Base-by-base conservation (phyloP, 2,888 invertebrate genomes). In the Rhabditoides inermis region DNA sequence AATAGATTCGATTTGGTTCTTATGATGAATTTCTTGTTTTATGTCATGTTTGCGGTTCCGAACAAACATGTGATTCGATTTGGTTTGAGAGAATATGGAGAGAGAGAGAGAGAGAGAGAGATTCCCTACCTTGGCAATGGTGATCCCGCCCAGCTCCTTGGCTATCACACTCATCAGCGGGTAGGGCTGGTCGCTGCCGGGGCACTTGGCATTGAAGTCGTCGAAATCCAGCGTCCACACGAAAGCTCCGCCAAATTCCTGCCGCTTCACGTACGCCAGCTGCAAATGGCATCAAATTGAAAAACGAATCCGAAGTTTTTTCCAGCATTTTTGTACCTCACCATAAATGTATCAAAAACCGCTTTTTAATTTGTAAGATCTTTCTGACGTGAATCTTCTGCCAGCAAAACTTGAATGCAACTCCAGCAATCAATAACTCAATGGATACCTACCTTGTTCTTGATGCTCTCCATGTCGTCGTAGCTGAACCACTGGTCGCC, bases 401-500 rank as follows among this genome's bases (percentile, higher is more conserved):
- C n/a, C n/a, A n/a, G n/a, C 12, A 20, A 49, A 49, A 10, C 2
- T 10, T 30, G 10, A 45, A 23, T 12, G 27, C 10, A 7, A 45
- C 6, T 25, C 45, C 6, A 45, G 10, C n/a, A n/a, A n/a, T n/a
- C n/a, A n/a, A n/a, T n/a, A n/a, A n/a, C n/a, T n/a, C n/a, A n/a
- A n/a, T 26, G 7, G 15, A 36, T 25, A 12, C 12, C n/a, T 10
- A 85, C 85, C 82, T 90, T 90, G 68, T 87, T 85, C 27, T 84
- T 82, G 22, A 88, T 84, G 84, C 88, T 89, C 32, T 83, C 83
- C 32, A 85, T 84, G 76, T 91, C 90, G 73, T 91, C 91, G 70
- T 88, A 91, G 6, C 88, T 88, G 5, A 90, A 90, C 90, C 90
- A 91, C 72, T 91, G 90, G 76, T 89, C 88, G 1, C 83, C 82